Evolutionary conservation across 1,140 invertebrate genomes (phyloP), one percentile per base, ranked within the genome.

Genomic region (Scaptomyza pallida): DNA sequence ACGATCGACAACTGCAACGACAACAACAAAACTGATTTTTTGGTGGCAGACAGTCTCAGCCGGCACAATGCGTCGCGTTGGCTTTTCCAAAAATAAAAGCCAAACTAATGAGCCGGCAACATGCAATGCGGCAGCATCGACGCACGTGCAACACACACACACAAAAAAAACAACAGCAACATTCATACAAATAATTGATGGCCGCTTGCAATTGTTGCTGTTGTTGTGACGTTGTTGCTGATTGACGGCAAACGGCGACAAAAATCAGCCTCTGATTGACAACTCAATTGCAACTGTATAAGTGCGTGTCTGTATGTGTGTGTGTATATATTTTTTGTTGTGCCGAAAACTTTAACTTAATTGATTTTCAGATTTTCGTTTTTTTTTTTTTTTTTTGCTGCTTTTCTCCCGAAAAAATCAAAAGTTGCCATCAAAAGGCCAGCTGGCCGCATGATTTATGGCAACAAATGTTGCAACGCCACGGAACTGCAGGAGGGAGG

Each of bases 71-170:
- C 82, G 81, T 85, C 82, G 81, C 81, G 81, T 86, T 86, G 82
- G 82, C 78, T 86, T 86, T 88, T 86, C 82, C 82, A 86, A 86
- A 86, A 86, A 88, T 86, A 86, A 86, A 86, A 86, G 82, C 82
- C 74, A 88, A 86, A 88, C 82, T 86, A 86, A 86, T 86, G 82
- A 86, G 82, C 82, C 82, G 74, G 82, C 82, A 86, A 86, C 82
- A 86, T 86, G 82, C 82, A 88, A 86, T 78, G 81, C 72, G 72
- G 65, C 67, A 77, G 70, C 72, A 60, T 59, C 76, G 23, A 86
- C 82, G 82, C 82, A 86, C 82, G 82, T 86, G 82, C 82, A 86
- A 40, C 23, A 59, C 52, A 55, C 37, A 26, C 21, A 37, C n/a
- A 30, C 5, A 26, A 26, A 26, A 4, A 26, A 26, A 26, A 12